phyloP scores from a whole-genome alignment of 2,113 vertebrate species.

The Grammomys dolichurus region DNA sequence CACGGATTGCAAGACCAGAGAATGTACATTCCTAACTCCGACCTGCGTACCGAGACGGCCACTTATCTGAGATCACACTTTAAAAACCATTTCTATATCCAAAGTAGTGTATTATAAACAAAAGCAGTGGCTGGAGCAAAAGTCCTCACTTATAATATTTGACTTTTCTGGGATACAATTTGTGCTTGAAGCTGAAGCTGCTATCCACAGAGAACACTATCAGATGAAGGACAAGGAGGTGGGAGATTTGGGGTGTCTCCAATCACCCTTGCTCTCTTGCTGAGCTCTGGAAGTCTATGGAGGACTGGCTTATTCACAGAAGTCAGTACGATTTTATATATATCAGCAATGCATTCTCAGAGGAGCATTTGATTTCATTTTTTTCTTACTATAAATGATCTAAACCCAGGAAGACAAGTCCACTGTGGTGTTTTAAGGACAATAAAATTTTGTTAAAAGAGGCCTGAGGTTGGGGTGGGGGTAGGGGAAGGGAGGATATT shows the following conservation, averaged over 20 bases:
- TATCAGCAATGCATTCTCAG: not conserved
- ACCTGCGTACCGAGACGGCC: not conserved
- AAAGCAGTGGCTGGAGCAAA: not conserved
- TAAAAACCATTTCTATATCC: constrained; percentile 10
- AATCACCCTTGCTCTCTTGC: not conserved
- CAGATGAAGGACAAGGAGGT: not conserved
- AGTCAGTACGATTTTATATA: not conserved
- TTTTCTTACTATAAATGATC: constrained; percentile 27
- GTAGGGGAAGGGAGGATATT: too few species aligned
- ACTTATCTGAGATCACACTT: not conserved
- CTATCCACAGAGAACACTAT: not conserved
- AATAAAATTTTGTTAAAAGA: constrained; percentile 49
- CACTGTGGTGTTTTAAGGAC: constrained; percentile 13
- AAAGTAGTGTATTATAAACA: constrained; percentile 30
- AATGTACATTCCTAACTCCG: not conserved
- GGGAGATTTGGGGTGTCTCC: not conserved
- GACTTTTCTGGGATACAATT: constrained; percentile 46
- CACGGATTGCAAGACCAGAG: not conserved
- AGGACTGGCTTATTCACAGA: not conserved
- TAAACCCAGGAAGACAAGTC: constrained; percentile 14
- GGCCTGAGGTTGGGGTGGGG: not conserved
- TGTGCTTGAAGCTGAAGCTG: constrained; percentile 4
- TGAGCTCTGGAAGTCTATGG: not conserved
- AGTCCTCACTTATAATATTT: not conserved
- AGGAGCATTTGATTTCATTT: not conserved